Base-by-base conservation (phyloP, 2,113 vertebrate species). In the Hoplias malabaricus region DNA sequence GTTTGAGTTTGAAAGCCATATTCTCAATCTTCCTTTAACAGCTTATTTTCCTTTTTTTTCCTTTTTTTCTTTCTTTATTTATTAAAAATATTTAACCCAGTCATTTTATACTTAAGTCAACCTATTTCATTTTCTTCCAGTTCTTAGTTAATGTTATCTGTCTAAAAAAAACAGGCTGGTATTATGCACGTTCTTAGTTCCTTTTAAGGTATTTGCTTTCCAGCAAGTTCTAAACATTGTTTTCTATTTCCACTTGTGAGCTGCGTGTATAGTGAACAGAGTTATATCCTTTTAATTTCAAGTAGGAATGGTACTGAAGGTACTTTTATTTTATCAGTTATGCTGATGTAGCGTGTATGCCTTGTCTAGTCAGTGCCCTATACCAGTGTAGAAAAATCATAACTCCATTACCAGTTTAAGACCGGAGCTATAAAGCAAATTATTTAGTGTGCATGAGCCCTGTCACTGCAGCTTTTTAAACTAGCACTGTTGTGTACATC, bases 161-260 rank as follows among this genome's bases (percentile, higher is more conserved):
- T n/a, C n/a, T n/a, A n/a, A n/a, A n/a, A n/a, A n/a, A n/a, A n/a
- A n/a, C n/a, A n/a, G n/a, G n/a, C n/a, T n/a, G n/a, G n/a, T n/a
- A n/a, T n/a, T n/a, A n/a, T n/a, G n/a, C n/a, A n/a, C n/a, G n/a
- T n/a, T 66, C 8, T 12, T 6, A 13, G 14, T 36, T 40, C 27
- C 13, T 69, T 11, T 29, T 31, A 33, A 54, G 19, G 36, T 31
- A 16, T 70, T 40, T 68, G 38, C 21, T 67, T 74, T 80, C 34
- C 8, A 12, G 42, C 29, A 13, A 34, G 13, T 42, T n/a, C 40
- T 31, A 36, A 79, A 31, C 29, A 42, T 25, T 5, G 27, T 3
- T 34, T 66, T 50, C 50, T 73, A 25, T 31, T 61, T 57, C 62
- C 50, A 48, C 5, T 57, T 33, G 33, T 9, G n/a, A 33, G 50